Evolutionary conservation across 2,113 vertebrate genomes (phyloP), one percentile per base, ranked within the genome.

Genomic region (Microtus richardsoni): DNA sequence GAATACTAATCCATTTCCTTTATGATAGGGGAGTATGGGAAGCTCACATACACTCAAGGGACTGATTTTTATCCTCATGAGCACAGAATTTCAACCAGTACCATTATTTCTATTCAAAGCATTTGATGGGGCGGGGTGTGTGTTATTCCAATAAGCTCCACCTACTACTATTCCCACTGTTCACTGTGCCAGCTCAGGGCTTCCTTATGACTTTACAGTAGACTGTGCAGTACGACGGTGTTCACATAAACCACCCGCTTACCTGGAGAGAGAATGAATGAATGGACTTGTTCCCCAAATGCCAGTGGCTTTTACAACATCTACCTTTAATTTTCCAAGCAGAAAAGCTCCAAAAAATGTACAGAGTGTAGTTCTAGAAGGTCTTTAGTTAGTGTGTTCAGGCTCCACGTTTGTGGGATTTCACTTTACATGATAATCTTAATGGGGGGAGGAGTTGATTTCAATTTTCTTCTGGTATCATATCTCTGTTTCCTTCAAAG

Each of bases 251-350:
- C 36, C 19, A 71, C 41, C 54, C 71, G 52, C 74, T 90, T 89
- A 68, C 60, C 77, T 12, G 7, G 52, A 64, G 41, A 94, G 1
- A 0, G 7, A 36, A 64, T 68, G 89, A 36, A 64, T 73, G 89
- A 94, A 26, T n/a, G 49, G 19, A 89, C 30, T 21, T 73, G 19
- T 28, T 74, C 11, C 68, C 17, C 30, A 91, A 62, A 79, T 87
- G 82, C 6, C 33, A 73, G 49, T 58, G 73, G 16, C 28, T 41
- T 92, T 88, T 71, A 71, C 54, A 79, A 54, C 8, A 70, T 80
- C 74, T 52, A 79, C 19, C 73, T 94, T 36, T 58, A 89, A 41
- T 41, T 93, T 91, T 91, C 86, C 4, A 88, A 91, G 84, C n/a
- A 70, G 28, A 88, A 64, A 75, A 64, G 58, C 71, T 89, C 19